Base-by-base conservation (phyloP, 1,140 invertebrate species). In the Linepithema humile region DNA sequence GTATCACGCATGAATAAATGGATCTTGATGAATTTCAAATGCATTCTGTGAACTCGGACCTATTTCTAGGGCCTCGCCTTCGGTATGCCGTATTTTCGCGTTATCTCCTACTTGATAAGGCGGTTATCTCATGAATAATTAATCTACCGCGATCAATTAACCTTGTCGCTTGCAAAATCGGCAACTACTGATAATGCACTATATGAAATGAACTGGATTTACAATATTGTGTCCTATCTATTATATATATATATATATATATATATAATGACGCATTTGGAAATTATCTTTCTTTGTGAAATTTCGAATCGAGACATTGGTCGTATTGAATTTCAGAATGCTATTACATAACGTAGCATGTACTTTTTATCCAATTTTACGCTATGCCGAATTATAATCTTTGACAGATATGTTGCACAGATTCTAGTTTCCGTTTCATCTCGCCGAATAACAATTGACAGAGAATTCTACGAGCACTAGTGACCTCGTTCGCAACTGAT, bases 1-100 rank as follows among this genome's bases (percentile, higher is more conserved):
- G 86, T 86, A 84, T 87, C 85, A 62, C 57, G 86, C 85, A 70
- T 84, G 86, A 87, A 87, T 87, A 87, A 87, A 84, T 78, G 82
- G 67, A 87, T 78, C 57, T 48, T 69, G 55, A 87, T 87, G 85
- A 87, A 87, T 87, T 87, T 67, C 40, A 87, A 84, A 86, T 87
- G 50, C 53, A 4, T n/a, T n/a, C n/a, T n/a, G n/a, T 1, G 75
- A 50, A 55, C 26, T 26, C 38, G 80, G 40, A 72, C 32, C 38
- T 55, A 60, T 43, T 62, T 43, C 60, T 6, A 6, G 10, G 15
- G 15, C n/a, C 43, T 57, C 50, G 59, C 53, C 60, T 43, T 38
- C 69, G 80, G 17, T 38, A 20, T 29, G 40, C 7, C 43, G 23
- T 15, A 38, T 45, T 65, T 45, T 48, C 65, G 55, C 23, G 55